These are phyloP conservation scores for Phaethon lepturus DNA, from an alignment of 2,113 vertebrate genomes.

Conservation along the genomic window DNA sequence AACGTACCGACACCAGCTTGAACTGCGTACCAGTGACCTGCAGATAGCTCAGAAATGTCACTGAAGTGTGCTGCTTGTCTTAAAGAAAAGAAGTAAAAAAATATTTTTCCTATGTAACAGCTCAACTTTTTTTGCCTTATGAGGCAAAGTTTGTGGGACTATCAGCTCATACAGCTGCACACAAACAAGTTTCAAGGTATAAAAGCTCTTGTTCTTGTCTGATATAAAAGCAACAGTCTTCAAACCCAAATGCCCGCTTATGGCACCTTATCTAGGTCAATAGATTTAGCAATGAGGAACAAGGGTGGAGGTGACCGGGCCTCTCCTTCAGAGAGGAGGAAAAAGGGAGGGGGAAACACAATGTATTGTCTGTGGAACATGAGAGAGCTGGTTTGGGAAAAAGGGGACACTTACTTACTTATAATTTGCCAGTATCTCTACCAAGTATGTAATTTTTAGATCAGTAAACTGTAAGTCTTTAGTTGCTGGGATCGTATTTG, in stretches of 20 bases:
- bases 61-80: background rate
- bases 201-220: background rate
- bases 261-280: constrained; percentile 14
- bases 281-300: constrained; percentile 15
- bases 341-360: background rate
- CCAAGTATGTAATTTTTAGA: background rate
- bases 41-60: background rate
- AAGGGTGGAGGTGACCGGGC: background rate
- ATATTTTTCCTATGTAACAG: background rate
- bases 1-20: rapidly evolving
- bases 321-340: background rate
- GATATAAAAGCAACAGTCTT: background rate
- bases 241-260: background rate
- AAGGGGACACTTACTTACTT: background rate
- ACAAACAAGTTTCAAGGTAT: background rate
- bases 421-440: background rate
- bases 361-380: background rate
- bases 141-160: background rate
- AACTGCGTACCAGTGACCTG: background rate
- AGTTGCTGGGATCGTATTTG: background rate
- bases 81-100: background rate
- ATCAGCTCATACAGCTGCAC: background rate
- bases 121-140: background rate
- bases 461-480: background rate
- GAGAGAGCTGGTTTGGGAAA: background rate